Base-by-base conservation (phyloP, 2,888 invertebrate genomes). In the Zygaena filipendulae region DNA sequence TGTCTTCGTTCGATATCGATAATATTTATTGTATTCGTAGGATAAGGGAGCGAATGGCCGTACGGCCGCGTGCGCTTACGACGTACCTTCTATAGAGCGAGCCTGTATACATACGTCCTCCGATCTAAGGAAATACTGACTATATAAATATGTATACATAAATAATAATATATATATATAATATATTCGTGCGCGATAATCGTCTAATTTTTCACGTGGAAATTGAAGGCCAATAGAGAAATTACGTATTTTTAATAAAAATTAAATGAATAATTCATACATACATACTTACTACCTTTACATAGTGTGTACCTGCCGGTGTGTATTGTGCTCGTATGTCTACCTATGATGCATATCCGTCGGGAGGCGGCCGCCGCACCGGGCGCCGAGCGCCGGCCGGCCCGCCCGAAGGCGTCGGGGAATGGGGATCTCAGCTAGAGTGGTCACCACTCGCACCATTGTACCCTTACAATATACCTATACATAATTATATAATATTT, bases 201-300 rank as follows among this genome's bases (percentile, higher is more conserved):
- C 52, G 61, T 70, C 68, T 71, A 68, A 77, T 72, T 72, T 74
- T 75, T 75, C 75, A 75, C 64, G 67, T 64, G 66, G 57, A 70
- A 64, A 67, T 60, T 63, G 69, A 67, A 55, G 64, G 77, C 74
- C 77, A 71, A 77, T 74, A 79, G 75, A 77, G 70, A 77, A 75
- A 75, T 71, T 68, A 75, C 69, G 74, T 79, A 79, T 79, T 79
- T 79, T 79, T 79, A 79, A 75, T 77, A 77, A n/a, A n/a, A n/a
- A 68, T 72, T 71, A 77, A 71, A 71, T 67, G 66, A 67, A 68
- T 66, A 71, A 70, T 69, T 75, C 66, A 72, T 69, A 74, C 59
- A 59, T 58, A 59, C 63, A 66, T 52, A 59, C 43, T 45, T n/a
- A n/a, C n/a, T n/a, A n/a, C n/a, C n/a, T n/a, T n/a, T n/a, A n/a